Percentiles rank a stretch among this genome's conserved stretches.
These are phyloP conservation scores for Hippasteria phrygiana DNA, from an alignment of 53 echinoderm and acorn worm genomes.

Conservation along the genomic window DNA sequence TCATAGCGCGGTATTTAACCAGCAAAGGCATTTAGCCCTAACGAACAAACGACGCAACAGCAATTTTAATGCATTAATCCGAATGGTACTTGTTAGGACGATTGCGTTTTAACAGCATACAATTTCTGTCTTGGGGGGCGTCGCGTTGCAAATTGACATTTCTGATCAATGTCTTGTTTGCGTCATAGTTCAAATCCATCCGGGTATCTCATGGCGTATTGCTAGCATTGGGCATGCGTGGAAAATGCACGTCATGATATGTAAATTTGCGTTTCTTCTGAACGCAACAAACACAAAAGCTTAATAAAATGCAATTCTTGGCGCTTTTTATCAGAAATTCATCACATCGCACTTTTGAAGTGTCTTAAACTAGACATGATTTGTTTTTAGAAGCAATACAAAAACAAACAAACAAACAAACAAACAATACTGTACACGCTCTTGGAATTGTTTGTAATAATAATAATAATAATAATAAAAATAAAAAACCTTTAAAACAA, in stretches of 20 bases:
- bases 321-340: background rate
- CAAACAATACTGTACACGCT: background rate
- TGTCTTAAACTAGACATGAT: slow-evolving; percentile 7
- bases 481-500: background rate
- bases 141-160: too few relatives aligned
- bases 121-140: background rate
- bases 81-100: background rate
- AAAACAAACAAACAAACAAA: background rate
- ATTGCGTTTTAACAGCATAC: background rate
- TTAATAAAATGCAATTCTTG: too few relatives aligned
- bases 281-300: background rate
- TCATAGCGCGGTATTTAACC: slow-evolving; percentile 33
- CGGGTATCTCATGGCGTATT: too few relatives aligned
- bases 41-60: background rate
- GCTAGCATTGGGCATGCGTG: too few relatives aligned
- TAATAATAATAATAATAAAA: background rate
- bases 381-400: background rate
- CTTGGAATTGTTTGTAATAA: slow-evolving; percentile 8
- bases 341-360: slow-evolving; percentile 45
- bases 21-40: background rate
- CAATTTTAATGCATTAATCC: background rate
- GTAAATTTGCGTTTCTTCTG: too few relatives aligned
- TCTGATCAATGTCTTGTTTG: too few relatives aligned
- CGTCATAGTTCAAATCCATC: too few relatives aligned
- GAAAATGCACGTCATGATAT: too few relatives aligned